Evolutionary conservation across 2,888 invertebrate species (phyloP).

Genomic region (Eucera pruinosa): DNA sequence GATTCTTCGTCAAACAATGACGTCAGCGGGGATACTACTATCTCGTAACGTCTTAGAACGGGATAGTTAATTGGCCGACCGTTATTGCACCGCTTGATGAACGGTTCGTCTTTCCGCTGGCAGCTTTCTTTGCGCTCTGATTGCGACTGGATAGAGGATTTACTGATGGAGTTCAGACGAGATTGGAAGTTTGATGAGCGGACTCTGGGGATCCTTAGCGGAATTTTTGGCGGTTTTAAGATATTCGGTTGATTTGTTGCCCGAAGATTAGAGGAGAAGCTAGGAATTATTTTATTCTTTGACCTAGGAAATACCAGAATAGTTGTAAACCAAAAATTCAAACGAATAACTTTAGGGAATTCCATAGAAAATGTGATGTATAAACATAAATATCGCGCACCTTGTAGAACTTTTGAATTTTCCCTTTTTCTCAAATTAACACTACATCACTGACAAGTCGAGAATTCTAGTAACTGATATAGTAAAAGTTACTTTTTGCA

Average conservation of each 20-base stretch:
- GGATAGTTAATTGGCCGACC: slow-evolving; percentile 48
- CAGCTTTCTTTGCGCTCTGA: slow-evolving; percentile 32
- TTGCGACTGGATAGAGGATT: slow-evolving; percentile 10
- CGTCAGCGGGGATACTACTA: slow-evolving; percentile 50
- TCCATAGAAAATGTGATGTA: too few species aligned
- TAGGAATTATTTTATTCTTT: too few species aligned
- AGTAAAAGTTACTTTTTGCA: too few species aligned
- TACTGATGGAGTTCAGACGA: slow-evolving; percentile 5
- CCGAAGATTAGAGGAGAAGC: too few species aligned
- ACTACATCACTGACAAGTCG: too few species aligned
- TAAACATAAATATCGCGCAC: too few species aligned
- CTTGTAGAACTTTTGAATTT: too few species aligned
- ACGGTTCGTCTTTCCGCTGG: slow-evolving; percentile 5
- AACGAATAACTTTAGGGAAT: too few species aligned
- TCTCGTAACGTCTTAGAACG: slow-evolving; percentile 21
- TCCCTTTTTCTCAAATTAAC: too few species aligned
- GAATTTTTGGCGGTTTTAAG: background rate
- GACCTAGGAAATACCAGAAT: too few species aligned
- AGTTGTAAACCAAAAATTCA: too few species aligned
- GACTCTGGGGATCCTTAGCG: background rate
- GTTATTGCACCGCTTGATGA: slow-evolving; percentile 30
- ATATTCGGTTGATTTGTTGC: background rate
- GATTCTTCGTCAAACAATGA: slow-evolving; percentile 67
- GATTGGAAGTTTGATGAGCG: slow-evolving; percentile 17
- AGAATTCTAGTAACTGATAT: too few species aligned